A percentile compares a stretch with the other conserved stretches of the same genome.
These are phyloP conservation scores for Atta cephalotes DNA, from an alignment of 1,140 invertebrate species.

Conservation along the genomic window DNA sequence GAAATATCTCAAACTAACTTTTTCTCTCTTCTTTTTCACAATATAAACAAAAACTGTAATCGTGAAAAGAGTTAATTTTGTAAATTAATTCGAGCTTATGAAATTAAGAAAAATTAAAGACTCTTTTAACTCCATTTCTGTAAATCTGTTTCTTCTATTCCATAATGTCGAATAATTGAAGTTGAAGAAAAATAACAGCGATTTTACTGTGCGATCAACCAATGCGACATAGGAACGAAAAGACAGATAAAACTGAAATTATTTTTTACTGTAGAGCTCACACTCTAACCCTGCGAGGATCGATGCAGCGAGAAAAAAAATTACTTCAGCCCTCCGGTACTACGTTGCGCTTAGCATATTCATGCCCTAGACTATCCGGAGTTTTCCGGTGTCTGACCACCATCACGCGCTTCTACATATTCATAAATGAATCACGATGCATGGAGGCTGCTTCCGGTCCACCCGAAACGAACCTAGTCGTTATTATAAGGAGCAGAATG, in stretches of 20 bases:
- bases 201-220: not conserved
- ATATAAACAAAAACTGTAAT: not conserved
- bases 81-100: constrained; percentile 10
- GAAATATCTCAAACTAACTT: constrained; percentile 3
- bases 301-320: constrained; percentile 62
- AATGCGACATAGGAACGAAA: constrained; percentile 6
- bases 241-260: constrained; percentile 54
- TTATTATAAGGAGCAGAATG: constrained; percentile 41
- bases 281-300: constrained; percentile 29
- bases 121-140: constrained; percentile 32
- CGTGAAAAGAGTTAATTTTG: constrained; percentile 29
- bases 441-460: constrained; percentile 27
- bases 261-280: constrained; percentile 37
- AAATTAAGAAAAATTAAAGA: constrained; percentile 11
- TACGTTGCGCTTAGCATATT: constrained; percentile 77
- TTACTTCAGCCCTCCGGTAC: constrained; percentile 64
- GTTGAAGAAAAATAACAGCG: constrained; percentile 10
- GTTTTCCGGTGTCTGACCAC: constrained; percentile 81
- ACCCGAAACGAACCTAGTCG: not conserved
- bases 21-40: not conserved
- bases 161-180: constrained; percentile 44
- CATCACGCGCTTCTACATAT: constrained; percentile 75
- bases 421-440: constrained; percentile 75
- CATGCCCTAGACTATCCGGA: constrained; percentile 73
- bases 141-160: constrained; percentile 21